These are phyloP conservation scores for Myripristis jacobus DNA, from an alignment of 2,797 vertebrate species.

Conservation along the genomic window DNA sequence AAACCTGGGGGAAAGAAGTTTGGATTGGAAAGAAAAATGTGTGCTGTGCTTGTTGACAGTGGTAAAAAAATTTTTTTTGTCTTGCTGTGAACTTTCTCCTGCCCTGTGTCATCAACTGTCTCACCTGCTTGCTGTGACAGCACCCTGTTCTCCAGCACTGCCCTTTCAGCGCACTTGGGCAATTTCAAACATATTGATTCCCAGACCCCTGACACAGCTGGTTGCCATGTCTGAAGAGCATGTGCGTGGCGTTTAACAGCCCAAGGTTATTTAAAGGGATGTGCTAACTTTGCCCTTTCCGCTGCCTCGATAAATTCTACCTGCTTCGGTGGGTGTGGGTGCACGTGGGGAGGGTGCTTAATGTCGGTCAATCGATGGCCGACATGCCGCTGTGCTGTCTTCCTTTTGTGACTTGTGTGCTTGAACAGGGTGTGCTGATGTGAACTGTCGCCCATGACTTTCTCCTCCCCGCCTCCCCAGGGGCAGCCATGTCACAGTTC, in stretches of 20 bases:
- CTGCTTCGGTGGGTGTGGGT: conserved; percentile 51
- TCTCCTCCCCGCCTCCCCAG: conserved; percentile 60
- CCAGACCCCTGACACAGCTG: conserved; percentile 64
- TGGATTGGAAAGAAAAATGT: conserved; percentile 5
- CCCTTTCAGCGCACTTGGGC: conserved; percentile 63
- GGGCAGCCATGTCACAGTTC: conserved; percentile 90
- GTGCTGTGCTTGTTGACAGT: conserved; percentile 12
- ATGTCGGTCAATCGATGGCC: conserved; percentile 52
- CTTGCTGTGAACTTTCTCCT: conserved; percentile 35
- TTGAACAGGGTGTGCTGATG: conserved; percentile 56
- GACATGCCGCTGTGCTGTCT: conserved; percentile 27
- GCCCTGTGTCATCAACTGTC: conserved; percentile 23
- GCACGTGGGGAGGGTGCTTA: conserved; percentile 33
- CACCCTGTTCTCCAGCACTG: conserved; percentile 41
- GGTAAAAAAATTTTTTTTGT: no score
- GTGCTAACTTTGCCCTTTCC: conserved; percentile 81
- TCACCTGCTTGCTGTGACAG: conserved; percentile 56
- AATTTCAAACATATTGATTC: conserved; percentile 77
- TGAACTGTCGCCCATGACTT: conserved; percentile 49
- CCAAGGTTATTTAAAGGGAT: conserved; percentile 84
- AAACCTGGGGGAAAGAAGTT: conserved; percentile 1
- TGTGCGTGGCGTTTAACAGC: conserved; percentile 72
- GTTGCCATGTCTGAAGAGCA: conserved; percentile 69
- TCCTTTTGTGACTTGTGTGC: conserved; percentile 49
- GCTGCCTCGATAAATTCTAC: conserved; percentile 68